Evolutionary conservation across 2,888 invertebrate genomes (phyloP).

Genomic region (Biston stratarius): DNA sequence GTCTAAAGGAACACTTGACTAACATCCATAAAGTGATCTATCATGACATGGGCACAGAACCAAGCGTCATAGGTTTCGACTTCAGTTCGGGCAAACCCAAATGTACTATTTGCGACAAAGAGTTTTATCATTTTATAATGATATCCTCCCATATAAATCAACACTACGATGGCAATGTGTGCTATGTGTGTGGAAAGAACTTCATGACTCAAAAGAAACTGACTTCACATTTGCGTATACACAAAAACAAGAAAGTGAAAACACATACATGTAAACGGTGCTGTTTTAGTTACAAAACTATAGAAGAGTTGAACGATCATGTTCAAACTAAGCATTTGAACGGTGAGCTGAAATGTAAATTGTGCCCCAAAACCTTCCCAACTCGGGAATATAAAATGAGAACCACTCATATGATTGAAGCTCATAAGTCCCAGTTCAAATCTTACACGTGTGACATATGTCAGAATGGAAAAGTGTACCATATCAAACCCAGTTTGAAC

Average conservation of each 20-base stretch:
- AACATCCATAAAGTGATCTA: background rate
- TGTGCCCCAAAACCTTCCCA: background rate
- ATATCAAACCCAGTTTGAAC: background rate
- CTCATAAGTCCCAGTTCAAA: background rate
- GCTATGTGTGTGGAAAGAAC: background rate
- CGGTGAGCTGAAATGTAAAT: background rate
- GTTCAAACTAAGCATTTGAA: background rate
- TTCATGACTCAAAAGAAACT: background rate
- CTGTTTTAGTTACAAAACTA: background rate
- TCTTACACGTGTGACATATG: background rate
- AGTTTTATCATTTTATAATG: background rate
- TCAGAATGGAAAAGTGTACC: background rate
- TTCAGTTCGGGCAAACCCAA: background rate
- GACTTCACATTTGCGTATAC: background rate
- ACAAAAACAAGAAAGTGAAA: background rate
- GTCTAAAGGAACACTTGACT: background rate
- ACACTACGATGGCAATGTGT: background rate
- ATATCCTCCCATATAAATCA: background rate
- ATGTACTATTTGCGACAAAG: background rate
- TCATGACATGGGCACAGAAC: background rate
- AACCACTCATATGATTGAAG: background rate
- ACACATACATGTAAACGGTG: background rate
- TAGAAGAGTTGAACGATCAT: background rate
- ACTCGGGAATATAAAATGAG: background rate
- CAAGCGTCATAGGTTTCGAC: background rate